Evolutionary conservation across 2,113 vertebrate species (phyloP).

Genomic region (Nematolebias whitei): DNA sequence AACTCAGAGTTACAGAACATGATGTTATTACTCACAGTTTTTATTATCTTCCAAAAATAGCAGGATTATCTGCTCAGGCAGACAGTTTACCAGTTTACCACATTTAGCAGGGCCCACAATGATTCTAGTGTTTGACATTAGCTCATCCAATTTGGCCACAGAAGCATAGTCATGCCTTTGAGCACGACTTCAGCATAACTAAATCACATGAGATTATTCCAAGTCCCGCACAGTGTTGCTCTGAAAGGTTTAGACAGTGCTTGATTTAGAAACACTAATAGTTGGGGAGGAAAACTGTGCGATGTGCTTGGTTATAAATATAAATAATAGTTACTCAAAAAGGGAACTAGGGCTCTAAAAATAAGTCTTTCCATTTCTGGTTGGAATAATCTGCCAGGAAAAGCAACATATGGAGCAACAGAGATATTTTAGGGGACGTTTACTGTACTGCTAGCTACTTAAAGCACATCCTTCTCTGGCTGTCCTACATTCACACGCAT

Average conservation of each 20-base stretch:
- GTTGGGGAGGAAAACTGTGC: conserved; percentile 57
- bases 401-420: conserved; percentile 32
- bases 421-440: conserved; percentile 58
- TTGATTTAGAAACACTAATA: conserved; percentile 56
- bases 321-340: conserved; percentile 53
- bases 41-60: conserved; percentile 32
- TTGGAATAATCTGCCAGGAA: conserved; percentile 33
- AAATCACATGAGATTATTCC: conserved; percentile 49
- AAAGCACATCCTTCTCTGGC: conserved; percentile 44
- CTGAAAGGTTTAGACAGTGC: conserved; percentile 25
- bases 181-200: conserved; percentile 40
- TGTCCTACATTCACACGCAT: conserved; percentile 52
- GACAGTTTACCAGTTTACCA: conserved; percentile 13
- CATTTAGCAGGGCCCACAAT: background rate
- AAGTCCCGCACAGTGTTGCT: conserved; percentile 4
- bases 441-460: conserved; percentile 57
- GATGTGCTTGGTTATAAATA: conserved; percentile 53
- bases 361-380: conserved; percentile 56
- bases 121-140: background rate
- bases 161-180: conserved; percentile 1
- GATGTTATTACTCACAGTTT: conserved; percentile 34
- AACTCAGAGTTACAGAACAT: conserved; percentile 18
- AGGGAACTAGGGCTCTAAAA: conserved; percentile 55
- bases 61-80: background rate
- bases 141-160: background rate